These are phyloP conservation scores for Hippocampus kuda DNA, from an alignment of 2,797 vertebrate species.

Conservation along the genomic window DNA sequence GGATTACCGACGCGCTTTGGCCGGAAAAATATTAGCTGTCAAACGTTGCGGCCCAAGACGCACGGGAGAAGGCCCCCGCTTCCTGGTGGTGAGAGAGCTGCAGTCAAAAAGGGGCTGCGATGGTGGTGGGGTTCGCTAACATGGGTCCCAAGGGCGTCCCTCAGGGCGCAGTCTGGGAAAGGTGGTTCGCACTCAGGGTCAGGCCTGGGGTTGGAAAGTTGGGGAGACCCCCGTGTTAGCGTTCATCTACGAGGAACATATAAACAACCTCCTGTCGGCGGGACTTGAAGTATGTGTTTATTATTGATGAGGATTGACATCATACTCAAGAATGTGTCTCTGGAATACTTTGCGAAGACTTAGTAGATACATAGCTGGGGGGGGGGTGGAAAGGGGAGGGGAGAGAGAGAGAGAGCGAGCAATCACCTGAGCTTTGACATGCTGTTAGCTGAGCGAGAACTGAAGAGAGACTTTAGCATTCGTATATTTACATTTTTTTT, in stretches of 20 bases:
- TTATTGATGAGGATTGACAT: constrained; percentile 38
- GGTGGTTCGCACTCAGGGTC: constrained; percentile 50
- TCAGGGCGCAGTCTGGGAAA: constrained; percentile 30
- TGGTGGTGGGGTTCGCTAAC: constrained; percentile 35
- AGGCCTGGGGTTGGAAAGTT: constrained; percentile 41
- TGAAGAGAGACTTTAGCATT: background rate
- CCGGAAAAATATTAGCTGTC: constrained; percentile 74
- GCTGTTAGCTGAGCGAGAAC: background rate
- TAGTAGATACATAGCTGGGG: too few relatives aligned
- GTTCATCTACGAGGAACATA: constrained; percentile 44
- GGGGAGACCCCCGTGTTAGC: constrained; percentile 50
- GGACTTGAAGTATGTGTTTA: constrained; percentile 53
- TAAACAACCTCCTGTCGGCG: constrained; percentile 53
- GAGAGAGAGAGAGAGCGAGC: too few relatives aligned
- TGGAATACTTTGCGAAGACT: background rate
- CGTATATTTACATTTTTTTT: too few relatives aligned
- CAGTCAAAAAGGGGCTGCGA: constrained; percentile 14
- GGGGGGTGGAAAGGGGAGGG: too few relatives aligned
- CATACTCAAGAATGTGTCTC: background rate
- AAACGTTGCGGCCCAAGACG: constrained; percentile 54
- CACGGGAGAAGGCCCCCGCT: constrained; percentile 61
- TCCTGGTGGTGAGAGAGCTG: constrained; percentile 60
- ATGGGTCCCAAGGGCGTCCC: constrained; percentile 32
- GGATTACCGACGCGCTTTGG: constrained; percentile 66
- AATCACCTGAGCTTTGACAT: constrained; percentile 17